Percentiles rank a stretch among this genome's conserved stretches.
Evolutionary conservation across 1,140 invertebrate genomes (phyloP).

Genomic region (Drosophila lacertosa): DNA sequence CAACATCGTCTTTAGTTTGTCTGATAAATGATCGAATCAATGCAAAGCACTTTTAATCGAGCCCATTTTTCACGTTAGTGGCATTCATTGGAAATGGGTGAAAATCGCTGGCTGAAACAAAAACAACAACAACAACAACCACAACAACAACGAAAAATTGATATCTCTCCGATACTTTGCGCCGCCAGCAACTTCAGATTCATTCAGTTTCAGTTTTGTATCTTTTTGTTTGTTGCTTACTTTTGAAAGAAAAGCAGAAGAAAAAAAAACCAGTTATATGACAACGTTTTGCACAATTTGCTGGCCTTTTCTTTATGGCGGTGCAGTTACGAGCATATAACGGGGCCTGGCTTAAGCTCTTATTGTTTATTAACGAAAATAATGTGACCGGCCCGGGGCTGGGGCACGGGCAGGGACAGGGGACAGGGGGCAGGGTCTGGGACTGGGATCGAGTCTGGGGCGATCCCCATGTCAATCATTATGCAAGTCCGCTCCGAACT

Average conservation of each 20-base stretch:
- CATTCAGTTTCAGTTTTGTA: conserved; percentile 21
- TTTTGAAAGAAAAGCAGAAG: conserved; percentile 37
- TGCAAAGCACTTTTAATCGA: conserved; percentile 2
- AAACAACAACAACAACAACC: not conserved
- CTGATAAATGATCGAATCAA: conserved; percentile 19
- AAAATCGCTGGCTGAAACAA: conserved; percentile 18
- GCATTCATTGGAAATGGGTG: conserved; percentile 23
- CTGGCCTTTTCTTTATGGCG: conserved; percentile 19
- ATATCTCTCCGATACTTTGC: conserved; percentile 8
- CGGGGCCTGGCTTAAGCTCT: conserved; percentile 53
- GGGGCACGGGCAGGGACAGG: too few relatives aligned
- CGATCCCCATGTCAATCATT: conserved; percentile 65
- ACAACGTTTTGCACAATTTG: conserved; percentile 61
- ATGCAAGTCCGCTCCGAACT: conserved; percentile 61
- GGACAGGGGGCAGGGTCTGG: too few relatives aligned
- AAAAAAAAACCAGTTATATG: conserved; percentile 66
- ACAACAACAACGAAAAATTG: conserved; percentile 1
- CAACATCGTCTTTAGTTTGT: not conserved
- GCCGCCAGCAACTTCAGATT: not conserved
- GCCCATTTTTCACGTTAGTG: conserved; percentile 30
- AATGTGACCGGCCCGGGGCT: conserved; percentile 40
- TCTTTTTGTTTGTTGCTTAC: conserved; percentile 17
- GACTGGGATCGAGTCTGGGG: too few relatives aligned
- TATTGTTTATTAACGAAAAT: conserved; percentile 72
- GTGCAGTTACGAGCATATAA: conserved; percentile 65